These are phyloP conservation scores for Romanomermis culicivorax DNA, from an alignment of 2,888 invertebrate genomes.

Conservation along the genomic window DNA sequence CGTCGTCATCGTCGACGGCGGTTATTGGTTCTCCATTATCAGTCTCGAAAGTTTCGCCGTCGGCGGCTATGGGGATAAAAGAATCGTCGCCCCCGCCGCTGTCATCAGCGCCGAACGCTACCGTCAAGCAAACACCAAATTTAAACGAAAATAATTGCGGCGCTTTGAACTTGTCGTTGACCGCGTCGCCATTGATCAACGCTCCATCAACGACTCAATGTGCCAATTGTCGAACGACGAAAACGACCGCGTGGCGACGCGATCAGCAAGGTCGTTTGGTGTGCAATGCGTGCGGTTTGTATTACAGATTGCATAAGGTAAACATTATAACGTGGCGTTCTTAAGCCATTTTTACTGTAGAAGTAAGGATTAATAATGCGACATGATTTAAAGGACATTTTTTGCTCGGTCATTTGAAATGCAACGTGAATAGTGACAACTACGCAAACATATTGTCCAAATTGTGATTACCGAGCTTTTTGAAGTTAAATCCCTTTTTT, in stretches of 20 bases:
- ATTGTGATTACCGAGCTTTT: too few species aligned
- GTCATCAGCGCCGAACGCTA: not conserved
- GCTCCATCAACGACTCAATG: constrained; percentile 14
- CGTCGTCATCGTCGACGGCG: too few species aligned
- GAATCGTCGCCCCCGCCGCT: not conserved
- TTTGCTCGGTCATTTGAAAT: too few species aligned
- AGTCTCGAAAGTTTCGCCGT: too few species aligned
- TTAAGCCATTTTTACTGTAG: not conserved
- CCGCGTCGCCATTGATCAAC: not conserved
- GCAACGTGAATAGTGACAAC: too few species aligned
- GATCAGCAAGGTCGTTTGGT: constrained; percentile 22
- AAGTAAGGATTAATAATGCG: too few species aligned
- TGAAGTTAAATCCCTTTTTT: too few species aligned
- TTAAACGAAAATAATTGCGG: not conserved
- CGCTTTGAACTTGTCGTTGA: not conserved
- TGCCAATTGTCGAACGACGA: constrained; percentile 24
- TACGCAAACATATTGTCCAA: too few species aligned
- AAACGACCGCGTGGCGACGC: constrained; percentile 27
- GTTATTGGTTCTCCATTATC: too few species aligned
- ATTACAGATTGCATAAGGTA: constrained; percentile 25
- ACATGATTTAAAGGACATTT: too few species aligned
- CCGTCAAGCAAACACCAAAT: not conserved
- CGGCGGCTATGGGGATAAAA: too few species aligned
- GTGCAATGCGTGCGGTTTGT: constrained; percentile 27
- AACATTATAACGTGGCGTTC: constrained; percentile 3